These are phyloP conservation scores for Julus scandinavius DNA, from an alignment of 2,888 invertebrate genomes.

Conservation along the genomic window DNA sequence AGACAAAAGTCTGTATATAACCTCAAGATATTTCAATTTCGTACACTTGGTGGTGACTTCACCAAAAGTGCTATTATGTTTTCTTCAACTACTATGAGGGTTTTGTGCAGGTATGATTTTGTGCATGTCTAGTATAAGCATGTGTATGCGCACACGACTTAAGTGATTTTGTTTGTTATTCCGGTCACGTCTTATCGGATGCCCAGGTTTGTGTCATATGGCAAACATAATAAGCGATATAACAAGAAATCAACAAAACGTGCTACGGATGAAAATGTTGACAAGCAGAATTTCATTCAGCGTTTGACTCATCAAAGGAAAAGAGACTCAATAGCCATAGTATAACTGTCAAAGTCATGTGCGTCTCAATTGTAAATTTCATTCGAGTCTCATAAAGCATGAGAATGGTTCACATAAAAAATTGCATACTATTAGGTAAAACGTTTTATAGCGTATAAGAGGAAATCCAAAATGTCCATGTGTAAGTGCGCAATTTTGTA, in stretches of 20 bases:
- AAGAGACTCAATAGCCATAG: background rate
- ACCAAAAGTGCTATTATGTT: background rate
- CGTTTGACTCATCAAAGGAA: background rate
- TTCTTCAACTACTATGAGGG: background rate
- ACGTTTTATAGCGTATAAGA: background rate
- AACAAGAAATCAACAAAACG: background rate
- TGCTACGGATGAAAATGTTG: background rate
- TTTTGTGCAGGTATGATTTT: background rate
- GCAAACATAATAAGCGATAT: background rate
- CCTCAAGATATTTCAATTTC: too few relatives aligned
- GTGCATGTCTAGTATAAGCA: background rate
- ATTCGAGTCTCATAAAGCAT: background rate
- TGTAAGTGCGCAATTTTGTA: background rate
- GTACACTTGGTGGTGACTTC: background rate
- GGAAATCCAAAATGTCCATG: background rate
- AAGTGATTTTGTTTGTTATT: background rate
- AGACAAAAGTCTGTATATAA: too few relatives aligned
- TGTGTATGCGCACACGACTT: background rate
- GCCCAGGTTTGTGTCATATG: background rate
- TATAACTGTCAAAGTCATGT: constrained; percentile 19
- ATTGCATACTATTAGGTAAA: background rate
- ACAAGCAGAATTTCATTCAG: constrained; percentile 17
- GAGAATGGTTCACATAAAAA: background rate
- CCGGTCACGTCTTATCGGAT: background rate
- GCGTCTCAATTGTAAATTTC: background rate